Evolutionary conservation across 2,797 vertebrate species (phyloP).

Genomic region (Onychomys arenicola): DNA sequence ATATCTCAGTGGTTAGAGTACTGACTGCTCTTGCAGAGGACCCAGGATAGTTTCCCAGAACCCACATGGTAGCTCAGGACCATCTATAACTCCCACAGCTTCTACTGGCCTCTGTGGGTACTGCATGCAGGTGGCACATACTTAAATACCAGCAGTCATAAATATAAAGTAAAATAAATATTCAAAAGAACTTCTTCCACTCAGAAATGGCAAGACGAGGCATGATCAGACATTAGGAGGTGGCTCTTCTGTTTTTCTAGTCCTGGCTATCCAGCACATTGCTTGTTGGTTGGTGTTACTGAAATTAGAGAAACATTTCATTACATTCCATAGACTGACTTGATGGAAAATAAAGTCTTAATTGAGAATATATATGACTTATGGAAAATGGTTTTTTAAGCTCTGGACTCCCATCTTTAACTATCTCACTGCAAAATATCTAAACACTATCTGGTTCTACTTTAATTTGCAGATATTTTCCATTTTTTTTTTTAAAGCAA

Average conservation of each 20-base stretch:
- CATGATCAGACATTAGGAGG: neutral
- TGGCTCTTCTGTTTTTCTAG: neutral
- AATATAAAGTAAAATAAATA: neutral
- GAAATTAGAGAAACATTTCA: neutral
- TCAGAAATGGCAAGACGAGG: neutral
- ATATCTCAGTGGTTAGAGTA: neutral
- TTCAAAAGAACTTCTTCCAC: neutral
- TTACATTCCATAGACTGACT: neutral
- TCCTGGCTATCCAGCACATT: neutral
- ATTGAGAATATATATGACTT: slow-evolving; percentile 4
- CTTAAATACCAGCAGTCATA: neutral
- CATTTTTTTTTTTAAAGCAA: slow-evolving; percentile 41
- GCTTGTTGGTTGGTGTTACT: neutral
- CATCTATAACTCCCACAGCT: neutral
- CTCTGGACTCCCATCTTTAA: neutral
- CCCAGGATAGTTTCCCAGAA: no score
- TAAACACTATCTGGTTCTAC: slow-evolving; percentile 3
- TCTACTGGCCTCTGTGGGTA: neutral
- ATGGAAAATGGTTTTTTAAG: slow-evolving; percentile 14
- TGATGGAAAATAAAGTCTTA: slow-evolving; percentile 23
- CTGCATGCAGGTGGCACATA: neutral
- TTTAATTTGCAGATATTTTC: slow-evolving; percentile 31
- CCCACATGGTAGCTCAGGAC: neutral
- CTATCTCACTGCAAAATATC: neutral
- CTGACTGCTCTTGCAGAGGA: neutral